Evolutionary conservation across 1,140 invertebrate genomes (phyloP), one percentile per base, ranked within the genome.

Genomic region (Ectropis grisescens): DNA sequence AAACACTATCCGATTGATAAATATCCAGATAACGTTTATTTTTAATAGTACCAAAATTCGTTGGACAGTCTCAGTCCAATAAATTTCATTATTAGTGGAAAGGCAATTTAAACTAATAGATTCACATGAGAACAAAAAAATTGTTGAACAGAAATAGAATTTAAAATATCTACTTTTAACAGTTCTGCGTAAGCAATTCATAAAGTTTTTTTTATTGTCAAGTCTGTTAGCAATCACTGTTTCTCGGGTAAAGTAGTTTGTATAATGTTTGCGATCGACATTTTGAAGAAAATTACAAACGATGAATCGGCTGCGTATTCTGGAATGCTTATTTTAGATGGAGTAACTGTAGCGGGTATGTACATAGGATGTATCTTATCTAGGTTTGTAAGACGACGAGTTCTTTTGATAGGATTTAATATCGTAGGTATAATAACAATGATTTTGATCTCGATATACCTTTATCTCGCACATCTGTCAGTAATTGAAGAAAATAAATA

Each of bases 311-410:
- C 37, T 3, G 47, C 55, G 5, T 58, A 58, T 23, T 41, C 15
- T 1, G 53, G 41, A 0, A 54, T 60, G 57, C 24, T 60, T 9
- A 37, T 57, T n/a, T 29, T 60, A 13, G 57, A 60, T 34, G 57
- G 47, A 2, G 40, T 60, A 2, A 60, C 53, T 7, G 44, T 60
- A 16, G 13, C 46, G 8, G 43, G 49, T 9, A 53, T 50, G 41
- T 50, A 54, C 22, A 11, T 51, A 22, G 58, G 53, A 1, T 48
- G 49, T 16, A 29, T 31, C 2, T 29, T 57, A 13, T 43, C 53
- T 2, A 54, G 38, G 35, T 27, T 47, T 23, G 22, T 57, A 2
- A 48, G 36, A 29, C 33, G 58, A 33, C 40, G 50, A 33, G 37
- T 27, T 1, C 33, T 51, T 7, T 38, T 60, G 12, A 14, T 60